Evolutionary conservation across 2,113 vertebrate genomes (phyloP).

Genomic region (Apeltes quadracus): DNA sequence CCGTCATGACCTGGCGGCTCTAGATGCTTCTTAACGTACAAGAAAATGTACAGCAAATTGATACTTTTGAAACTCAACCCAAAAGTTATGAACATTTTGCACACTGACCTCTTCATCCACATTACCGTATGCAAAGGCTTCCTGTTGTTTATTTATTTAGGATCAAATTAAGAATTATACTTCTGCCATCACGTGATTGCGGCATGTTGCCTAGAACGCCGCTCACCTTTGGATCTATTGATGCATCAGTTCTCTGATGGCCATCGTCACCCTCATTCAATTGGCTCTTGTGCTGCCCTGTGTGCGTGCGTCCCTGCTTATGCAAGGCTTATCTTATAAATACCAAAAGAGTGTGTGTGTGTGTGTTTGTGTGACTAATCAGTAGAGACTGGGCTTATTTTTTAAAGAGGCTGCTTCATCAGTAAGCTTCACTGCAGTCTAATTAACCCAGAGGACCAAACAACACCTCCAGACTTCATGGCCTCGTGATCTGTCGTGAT

Average conservation of each 20-base stretch:
- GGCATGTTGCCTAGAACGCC: slow-evolving; percentile 16
- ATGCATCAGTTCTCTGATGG: slow-evolving; percentile 33
- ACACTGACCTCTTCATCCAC: background rate
- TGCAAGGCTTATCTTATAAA: background rate
- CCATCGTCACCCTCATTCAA: slow-evolving; percentile 6
- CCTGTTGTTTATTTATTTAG: slow-evolving; percentile 3
- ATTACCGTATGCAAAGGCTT: slow-evolving; percentile 8
- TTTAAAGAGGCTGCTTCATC: slow-evolving; percentile 35
- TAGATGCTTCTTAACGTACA: background rate
- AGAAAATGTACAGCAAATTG: background rate
- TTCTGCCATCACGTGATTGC: background rate
- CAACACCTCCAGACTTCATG: slow-evolving; percentile 22
- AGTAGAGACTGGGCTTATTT: slow-evolving; percentile 36
- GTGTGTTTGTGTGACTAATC: slow-evolving; percentile 41
- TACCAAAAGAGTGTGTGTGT: slow-evolving; percentile 3
- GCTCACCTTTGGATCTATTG: slow-evolving; percentile 4
- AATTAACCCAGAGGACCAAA: slow-evolving; percentile 53
- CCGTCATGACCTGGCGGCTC: background rate
- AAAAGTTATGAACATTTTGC: background rate
- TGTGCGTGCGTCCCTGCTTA: background rate
- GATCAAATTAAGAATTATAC: slow-evolving; percentile 29
- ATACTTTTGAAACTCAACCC: background rate
- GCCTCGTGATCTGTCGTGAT: slow-evolving; percentile 10
- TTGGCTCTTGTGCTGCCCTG: background rate
- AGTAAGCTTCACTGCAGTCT: slow-evolving; percentile 32